Evolutionary conservation across 2,113 vertebrate genomes (phyloP), one percentile per base, ranked within the genome.

Genomic region (Eulemur macaco): DNA sequence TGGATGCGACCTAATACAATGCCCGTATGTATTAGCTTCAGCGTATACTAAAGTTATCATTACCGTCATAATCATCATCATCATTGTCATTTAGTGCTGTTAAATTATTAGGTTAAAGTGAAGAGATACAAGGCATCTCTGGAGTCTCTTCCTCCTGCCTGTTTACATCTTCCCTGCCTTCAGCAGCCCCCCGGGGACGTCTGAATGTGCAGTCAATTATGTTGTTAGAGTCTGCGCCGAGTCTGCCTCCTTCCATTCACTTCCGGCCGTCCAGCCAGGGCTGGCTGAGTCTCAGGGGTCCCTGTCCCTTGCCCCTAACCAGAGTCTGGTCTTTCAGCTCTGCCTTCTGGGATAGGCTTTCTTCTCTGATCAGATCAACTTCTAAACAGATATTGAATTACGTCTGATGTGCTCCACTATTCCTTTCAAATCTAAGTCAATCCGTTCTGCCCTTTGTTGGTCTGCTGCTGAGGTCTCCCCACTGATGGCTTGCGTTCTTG

Each of bases 371-470:
- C 85, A 94, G 76, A 94, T 94, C 91, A 69, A 31, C 93, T 87
- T 91, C 88, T 82, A 92, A 94, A 90, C 87, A 89, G 94, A 94
- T 94, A 96, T 94, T 97, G 90, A 90, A 93, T 90, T 69, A 42
- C 50, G 47, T 73, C 89, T 97, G 82, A 76, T 58, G 12, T 37
- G 34, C 91, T 86, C 85, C 60, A 34, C 39, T 68, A 23, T 69
- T 84, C 71, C 81, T 94, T 95, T 95, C 58, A 82, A 77, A 94
- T 85, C 85, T 58, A 39, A 92, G 77, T 47, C 74, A 77, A 87
- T 66, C 54, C 29, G 14, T 37, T 86, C 54, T 66, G 73, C 54
- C 69, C 73, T 71, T 64, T 95, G 74, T 89, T 58, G 69, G 77
- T 37, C 37, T 37, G 37, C 68, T 64, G 9, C 31, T 37, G 31